phyloP scores from a whole-genome alignment of 2,888 invertebrate genomes.

The Spodoptera exigua region DNA sequence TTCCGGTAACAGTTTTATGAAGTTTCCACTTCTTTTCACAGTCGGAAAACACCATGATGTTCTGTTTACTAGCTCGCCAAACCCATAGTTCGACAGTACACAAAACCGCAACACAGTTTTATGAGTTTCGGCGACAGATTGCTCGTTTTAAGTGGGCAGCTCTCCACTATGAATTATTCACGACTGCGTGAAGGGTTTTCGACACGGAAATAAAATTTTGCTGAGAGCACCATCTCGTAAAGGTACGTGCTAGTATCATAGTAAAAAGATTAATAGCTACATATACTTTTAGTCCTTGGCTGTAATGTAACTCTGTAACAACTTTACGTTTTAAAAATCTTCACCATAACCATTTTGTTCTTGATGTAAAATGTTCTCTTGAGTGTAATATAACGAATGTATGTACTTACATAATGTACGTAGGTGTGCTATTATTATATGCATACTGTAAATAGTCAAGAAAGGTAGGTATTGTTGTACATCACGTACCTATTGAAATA shows the following conservation, averaged over 20 bases:
- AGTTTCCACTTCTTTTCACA: no score
- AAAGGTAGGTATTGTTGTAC: no score
- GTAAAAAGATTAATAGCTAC: conserved; percentile 38
- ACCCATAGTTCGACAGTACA: conserved; percentile 35
- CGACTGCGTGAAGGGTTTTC: conserved; percentile 66
- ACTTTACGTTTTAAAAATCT: conserved; percentile 33
- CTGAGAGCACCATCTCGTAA: conserved; percentile 55
- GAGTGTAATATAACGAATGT: no score
- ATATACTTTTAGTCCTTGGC: conserved; percentile 18
- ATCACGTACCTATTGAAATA: no score
- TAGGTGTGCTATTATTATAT: no score
- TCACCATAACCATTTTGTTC: conserved; percentile 15
- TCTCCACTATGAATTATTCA: conserved; percentile 80
- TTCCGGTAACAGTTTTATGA: no score
- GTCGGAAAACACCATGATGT: no score
- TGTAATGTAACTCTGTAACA: conserved; percentile 17
- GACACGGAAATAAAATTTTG: conserved; percentile 69
- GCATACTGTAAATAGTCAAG: no score
- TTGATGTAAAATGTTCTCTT: neutral
- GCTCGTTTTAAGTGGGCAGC: conserved; percentile 79
- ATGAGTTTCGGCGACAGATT: conserved; percentile 75
- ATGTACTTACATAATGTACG: no score
- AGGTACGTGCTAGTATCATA: conserved; percentile 32
- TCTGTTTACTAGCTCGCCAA: no score
- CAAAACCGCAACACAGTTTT: conserved; percentile 71